phyloP scores from a whole-genome alignment of 2,797 vertebrate species.

The Oreochromis grahami region DNA sequence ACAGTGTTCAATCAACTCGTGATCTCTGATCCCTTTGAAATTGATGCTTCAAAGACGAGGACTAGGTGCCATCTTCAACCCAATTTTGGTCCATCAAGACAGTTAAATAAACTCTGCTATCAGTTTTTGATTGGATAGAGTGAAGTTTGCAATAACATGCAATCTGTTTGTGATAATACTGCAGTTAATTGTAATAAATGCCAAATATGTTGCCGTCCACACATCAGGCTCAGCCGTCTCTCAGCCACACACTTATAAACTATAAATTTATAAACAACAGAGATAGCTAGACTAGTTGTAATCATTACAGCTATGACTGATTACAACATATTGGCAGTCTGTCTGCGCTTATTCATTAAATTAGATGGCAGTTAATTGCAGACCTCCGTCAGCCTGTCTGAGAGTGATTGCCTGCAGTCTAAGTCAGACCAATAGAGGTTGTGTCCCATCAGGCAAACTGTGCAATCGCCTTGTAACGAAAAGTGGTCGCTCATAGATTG shows the following conservation, averaged over 20 bases:
- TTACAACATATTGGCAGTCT: not conserved
- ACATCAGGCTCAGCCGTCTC: not conserved
- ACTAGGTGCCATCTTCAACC: not conserved
- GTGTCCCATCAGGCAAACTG: not conserved
- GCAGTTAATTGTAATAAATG: not conserved
- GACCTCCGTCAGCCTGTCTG: not conserved
- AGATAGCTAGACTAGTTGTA: not conserved
- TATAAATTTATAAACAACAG: not conserved
- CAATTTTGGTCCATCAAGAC: not conserved
- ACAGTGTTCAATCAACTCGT: not conserved
- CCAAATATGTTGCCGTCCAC: not conserved
- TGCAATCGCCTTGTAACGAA: not conserved
- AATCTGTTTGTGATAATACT: not conserved
- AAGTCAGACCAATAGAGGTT: not conserved
- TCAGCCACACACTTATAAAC: not conserved
- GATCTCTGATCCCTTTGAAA: not conserved
- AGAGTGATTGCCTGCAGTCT: not conserved
- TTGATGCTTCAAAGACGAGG: not conserved
- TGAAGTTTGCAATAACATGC: not conserved
- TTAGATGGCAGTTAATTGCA: not conserved
- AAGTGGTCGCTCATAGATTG: not conserved
- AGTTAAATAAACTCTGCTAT: not conserved
- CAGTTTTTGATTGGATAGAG: not conserved
- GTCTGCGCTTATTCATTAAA: not conserved
- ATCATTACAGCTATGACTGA: not conserved